Conservation (phyloP, 2,888 invertebrate species). For the Nomada fucata region DNA sequence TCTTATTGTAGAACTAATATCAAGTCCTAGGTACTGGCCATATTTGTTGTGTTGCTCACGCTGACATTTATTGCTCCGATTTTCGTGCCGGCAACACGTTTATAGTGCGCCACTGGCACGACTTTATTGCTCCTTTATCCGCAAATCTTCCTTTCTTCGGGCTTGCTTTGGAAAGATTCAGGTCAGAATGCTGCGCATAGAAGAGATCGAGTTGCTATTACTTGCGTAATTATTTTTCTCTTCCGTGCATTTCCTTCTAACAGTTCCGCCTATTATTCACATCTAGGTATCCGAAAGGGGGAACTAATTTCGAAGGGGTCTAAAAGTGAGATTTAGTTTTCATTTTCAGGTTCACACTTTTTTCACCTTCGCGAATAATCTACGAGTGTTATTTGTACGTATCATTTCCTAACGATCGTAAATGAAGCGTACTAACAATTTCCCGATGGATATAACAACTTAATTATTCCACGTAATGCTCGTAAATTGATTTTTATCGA, state of each 20-base stretch:
- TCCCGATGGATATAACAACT: neutral
- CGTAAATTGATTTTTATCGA: neutral
- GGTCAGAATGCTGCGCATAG: conserved; percentile 29
- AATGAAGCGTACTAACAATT: no score
- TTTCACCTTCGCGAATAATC: no score
- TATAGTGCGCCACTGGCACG: conserved; percentile 17
- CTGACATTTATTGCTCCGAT: conserved; percentile 16
- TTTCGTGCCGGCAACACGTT: conserved; percentile 28
- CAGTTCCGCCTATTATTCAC: no score
- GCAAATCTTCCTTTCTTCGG: conserved; percentile 11
- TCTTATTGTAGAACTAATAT: neutral
- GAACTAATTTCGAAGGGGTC: no score
- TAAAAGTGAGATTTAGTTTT: no score
- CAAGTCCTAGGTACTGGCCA: conserved; percentile 1
- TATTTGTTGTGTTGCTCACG: conserved; percentile 21
- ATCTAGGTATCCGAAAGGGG: no score
- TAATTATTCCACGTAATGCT: neutral
- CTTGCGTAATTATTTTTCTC: neutral
- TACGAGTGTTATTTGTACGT: no score
- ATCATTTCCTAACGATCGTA: no score
- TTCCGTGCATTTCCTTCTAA: no score
- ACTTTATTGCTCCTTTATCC: conserved; percentile 32
- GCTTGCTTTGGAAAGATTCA: conserved; percentile 40
- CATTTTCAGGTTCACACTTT: no score
- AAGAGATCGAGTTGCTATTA: neutral